Evolutionary conservation across 2,888 invertebrate genomes (phyloP), one percentile per base, ranked within the genome.

Genomic region (Keiferia lycopersicella): DNA sequence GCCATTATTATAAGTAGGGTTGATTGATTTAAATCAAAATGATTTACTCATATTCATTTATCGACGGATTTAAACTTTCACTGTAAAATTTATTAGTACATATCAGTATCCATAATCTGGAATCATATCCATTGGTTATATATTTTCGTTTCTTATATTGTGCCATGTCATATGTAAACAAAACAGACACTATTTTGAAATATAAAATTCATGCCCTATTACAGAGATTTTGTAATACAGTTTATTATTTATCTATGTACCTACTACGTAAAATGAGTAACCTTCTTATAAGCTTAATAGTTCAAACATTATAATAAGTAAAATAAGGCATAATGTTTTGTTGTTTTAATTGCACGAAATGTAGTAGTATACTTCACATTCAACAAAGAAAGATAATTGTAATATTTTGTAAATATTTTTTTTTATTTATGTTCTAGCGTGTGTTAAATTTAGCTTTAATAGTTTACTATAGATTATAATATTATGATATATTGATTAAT

Each of bases 381-480:
- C 26, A 45, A 16, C 53, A 26, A 20, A 14, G 34, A 41, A 22
- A 60, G 34, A n/a, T 56, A 59, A 63, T 45, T 91, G 90, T 91
- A 90, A 89, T 88, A 87, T 88, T 87, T 88, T 91, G 89, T 91
- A 91, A 83, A 91, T 89, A 90, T 2, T 77, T 74, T 77, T 74
- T 78, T 81, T 88, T 87, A 90, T 87, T 91, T 90, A 89, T 90
- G 80, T 77, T 77, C 72, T 80, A 81, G 77, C 70, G 79, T 74
- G 82, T 84, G 79, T 86, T 86, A 85, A 78, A 79, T 73, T 88
- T 88, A 91, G 90, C 91, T 91, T 91, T 91, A 91, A 91, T 91
- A 90, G 89, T 78, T 87, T 87, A 86, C 74, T 74, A 71, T 86
- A 86, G 83, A 26, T 0, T 79, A 79, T 76, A 76, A 70, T 68